phyloP scores from a whole-genome alignment of 2,113 vertebrate genomes.

The Psammodynastes pulverulentus region DNA sequence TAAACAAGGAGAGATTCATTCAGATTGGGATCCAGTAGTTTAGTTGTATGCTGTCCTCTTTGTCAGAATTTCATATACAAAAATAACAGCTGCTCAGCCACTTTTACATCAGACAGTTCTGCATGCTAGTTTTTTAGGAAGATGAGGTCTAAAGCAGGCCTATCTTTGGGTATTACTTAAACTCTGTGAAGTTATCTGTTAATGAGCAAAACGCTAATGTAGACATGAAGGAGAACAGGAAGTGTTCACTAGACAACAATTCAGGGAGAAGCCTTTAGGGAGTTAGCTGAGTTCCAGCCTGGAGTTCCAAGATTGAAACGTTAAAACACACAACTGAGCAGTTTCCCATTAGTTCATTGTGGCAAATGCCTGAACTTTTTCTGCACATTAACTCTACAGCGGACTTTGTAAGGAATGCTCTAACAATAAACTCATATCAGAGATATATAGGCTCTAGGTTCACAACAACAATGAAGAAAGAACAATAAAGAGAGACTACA shows the following conservation, averaged over 20 bases:
- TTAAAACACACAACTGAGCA: not conserved
- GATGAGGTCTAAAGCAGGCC: not conserved
- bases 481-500: not conserved
- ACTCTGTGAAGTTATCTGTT: not conserved
- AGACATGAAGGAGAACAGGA: not conserved
- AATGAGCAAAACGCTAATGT: not conserved
- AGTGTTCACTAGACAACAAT: not conserved
- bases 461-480: not conserved
- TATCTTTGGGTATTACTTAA: not conserved
- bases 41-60: not conserved
- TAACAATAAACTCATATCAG: not conserved
- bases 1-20: not conserved
- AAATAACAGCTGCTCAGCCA: not conserved
- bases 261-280: not conserved
- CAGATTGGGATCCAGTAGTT: not conserved
- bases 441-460: not conserved
- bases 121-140: not conserved
- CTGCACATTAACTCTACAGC: not conserved
- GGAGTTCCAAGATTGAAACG: not conserved
- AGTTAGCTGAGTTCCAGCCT: not conserved
- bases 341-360: not conserved
- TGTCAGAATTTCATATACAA: not conserved
- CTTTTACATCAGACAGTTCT: not conserved
- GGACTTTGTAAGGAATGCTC: not conserved
- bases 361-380: not conserved